phyloP scores from a whole-genome alignment of 2,888 invertebrate genomes.

The Dasypogon diadema region DNA sequence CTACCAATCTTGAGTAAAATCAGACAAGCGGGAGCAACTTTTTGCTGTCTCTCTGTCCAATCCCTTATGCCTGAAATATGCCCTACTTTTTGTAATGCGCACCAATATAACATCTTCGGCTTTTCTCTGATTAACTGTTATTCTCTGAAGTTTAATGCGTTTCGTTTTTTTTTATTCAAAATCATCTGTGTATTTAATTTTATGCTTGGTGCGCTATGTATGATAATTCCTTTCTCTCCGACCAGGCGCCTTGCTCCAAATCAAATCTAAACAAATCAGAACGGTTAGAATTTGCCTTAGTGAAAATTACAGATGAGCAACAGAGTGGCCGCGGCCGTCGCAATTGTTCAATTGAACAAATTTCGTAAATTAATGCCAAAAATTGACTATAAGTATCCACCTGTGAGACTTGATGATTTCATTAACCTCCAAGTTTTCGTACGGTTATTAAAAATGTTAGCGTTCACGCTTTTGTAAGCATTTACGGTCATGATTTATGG shows the following conservation, averaged over 20 bases:
- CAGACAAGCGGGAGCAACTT: not conserved
- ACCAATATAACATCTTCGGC: not conserved
- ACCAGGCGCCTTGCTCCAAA: not conserved
- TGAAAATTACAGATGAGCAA: not conserved
- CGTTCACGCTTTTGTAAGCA: slow-evolving; percentile 11
- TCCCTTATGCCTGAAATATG: slow-evolving; percentile 3
- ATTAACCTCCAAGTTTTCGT: not conserved
- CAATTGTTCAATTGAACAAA: not conserved
- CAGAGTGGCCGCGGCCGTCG: not conserved
- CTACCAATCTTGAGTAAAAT: slow-evolving; percentile 1
- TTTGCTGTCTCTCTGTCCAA: not conserved
- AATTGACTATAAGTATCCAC: slow-evolving; percentile 2
- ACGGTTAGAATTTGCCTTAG: not conserved
- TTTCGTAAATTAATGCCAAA: not conserved
- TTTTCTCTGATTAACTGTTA: slow-evolving; percentile 9
- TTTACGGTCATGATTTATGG: slow-evolving; percentile 9
- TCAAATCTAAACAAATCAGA: not conserved
- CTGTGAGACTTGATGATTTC: slow-evolving; percentile 8
- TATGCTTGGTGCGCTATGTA: slow-evolving; percentile 6
- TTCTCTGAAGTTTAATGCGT: not conserved
- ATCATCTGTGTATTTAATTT: slow-evolving; percentile 5
- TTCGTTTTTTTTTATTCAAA: not conserved
- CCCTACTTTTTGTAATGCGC: slow-evolving; percentile 1
- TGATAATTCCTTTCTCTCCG: not conserved
- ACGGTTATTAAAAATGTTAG: slow-evolving; percentile 2